Evolutionary conservation across 2,888 invertebrate species (phyloP).

Genomic region (Melikaiella ostensackeni): DNA sequence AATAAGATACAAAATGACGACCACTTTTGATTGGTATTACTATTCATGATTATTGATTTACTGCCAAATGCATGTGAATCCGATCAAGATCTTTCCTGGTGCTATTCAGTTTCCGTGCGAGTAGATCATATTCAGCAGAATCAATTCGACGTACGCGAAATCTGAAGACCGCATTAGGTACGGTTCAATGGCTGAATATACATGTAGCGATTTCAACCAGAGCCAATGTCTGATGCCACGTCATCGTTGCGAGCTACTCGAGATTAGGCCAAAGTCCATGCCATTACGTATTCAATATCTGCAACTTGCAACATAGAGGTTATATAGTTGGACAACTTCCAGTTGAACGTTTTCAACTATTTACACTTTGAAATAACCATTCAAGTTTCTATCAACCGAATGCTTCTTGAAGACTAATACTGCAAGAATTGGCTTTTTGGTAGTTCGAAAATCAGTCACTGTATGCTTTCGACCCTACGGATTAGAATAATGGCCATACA

Average conservation of each 20-base stretch:
- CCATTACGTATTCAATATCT: conserved; percentile 48
- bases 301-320: conserved; percentile 44
- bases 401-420: not conserved
- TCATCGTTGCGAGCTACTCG: conserved; percentile 5
- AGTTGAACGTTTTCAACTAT: conserved; percentile 7
- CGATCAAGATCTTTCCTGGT: conserved; percentile 11
- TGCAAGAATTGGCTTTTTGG: not conserved
- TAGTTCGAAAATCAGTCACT: not conserved
- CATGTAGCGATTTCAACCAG: not conserved
- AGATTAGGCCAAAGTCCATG: conserved; percentile 40
- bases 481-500: too few relatives aligned
- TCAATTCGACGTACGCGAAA: conserved; percentile 15
- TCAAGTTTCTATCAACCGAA: not conserved
- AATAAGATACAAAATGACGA: not conserved
- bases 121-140: conserved; percentile 36
- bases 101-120: conserved; percentile 3
- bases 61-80: conserved; percentile 27
- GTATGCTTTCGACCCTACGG: too few relatives aligned
- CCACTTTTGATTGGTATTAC: not conserved
- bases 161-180: conserved; percentile 23
- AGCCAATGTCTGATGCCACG: conserved; percentile 17
- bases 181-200: conserved; percentile 3
- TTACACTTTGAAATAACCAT: conserved; percentile 14
- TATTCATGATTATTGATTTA: conserved; percentile 27
- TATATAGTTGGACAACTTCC: conserved; percentile 32